Evolutionary conservation across 2,888 invertebrate genomes (phyloP), one percentile per base, ranked within the genome.

Genomic region (Ichneumoninae sp.): DNA sequence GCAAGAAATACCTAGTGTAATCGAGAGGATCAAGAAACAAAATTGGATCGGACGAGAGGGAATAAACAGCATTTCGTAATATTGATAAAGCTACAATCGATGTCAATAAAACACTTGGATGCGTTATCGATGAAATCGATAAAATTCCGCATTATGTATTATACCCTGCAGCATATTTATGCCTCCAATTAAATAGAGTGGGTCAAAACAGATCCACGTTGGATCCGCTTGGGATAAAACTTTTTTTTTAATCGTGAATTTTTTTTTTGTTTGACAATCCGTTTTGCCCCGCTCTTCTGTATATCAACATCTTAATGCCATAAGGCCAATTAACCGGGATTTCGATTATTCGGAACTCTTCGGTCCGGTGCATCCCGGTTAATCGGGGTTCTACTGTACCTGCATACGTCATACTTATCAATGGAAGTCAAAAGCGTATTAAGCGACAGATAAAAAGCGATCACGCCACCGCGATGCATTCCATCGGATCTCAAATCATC

Each of bases 391-490:
- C 26, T 26, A 26, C 26, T 3, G 26, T 5, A 13, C n/a, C 1
- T 33, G 33, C 33, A 33, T 33, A 60, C 60, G 26, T 44, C 26
- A 36, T 30, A 54, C 36, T 33, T 44, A 44, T 72, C 72, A 72
- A 72, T 72, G 60, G 26, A 60, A 40, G 60, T 36, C 16, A 44
- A 26, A 60, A 57, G 44, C 16, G 44, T 60, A 72, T 60, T 72
- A 60, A 60, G 57, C 57, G 60, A 44, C 16, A 26, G 60, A 72
- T 72, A 72, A 72, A 30, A 54, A 16, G 60, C 72, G 72, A 72
- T 60, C 71, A 40, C 5, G 40, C 44, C 26, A 44, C 36, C 72
- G 57, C 16, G 68, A 54, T 76, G 76, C 76, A 68, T 66, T 76
- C 76, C 76, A 76, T 40, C 36, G n/a, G 50, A 54, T 50, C 33